Base-by-base conservation (phyloP, 2,888 invertebrate genomes). In the Phalera bucephala region DNA sequence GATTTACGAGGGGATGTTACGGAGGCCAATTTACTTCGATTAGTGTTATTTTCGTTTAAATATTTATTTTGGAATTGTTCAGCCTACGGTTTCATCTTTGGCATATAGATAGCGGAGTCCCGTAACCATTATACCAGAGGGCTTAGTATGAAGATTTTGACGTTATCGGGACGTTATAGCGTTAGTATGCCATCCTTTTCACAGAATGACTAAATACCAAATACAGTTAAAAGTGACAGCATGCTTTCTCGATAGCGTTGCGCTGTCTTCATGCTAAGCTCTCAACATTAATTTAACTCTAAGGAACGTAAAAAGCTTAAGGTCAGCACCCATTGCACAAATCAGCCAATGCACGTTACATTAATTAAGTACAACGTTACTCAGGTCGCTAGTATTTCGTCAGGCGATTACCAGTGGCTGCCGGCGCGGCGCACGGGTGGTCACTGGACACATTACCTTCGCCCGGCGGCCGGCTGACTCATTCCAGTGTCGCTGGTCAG, bases 381-480 rank as follows among this genome's bases (percentile, higher is more conserved):
- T 49, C 43, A 43, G 35, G 17, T 34, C 40, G 37, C 38, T 42
- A 55, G 53, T 55, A 61, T 72, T 73, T 69, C 54, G 57, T 60
- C 43, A 52, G 52, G 61, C 42, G 19, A 4, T 6, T 11, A 6
- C 17, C 17, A 3, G 2, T 13, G 15, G 1, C 17, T 11, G 4
- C 17, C 19, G 4, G 29, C 29, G 41, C 34, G 45, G 37, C 62
- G 61, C 56, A 57, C 63, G 71, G 72, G 66, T 72, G 72, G 72
- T 52, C 74, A 66, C 61, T 69, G 68, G 68, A 50, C 72, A 69
- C 68, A 69, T 74, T 73, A 75, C 66, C 62, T 62, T 61, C 65
- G 54, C 54, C 52, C 61, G 67, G 64, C 64, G 69, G 72, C 59
- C 74, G 63, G 68, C 64, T 80, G 79, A 76, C 69, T 80, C 82